phyloP scores from a whole-genome alignment of 1,140 invertebrate genomes.

The Thaumetopoea pityocampa region DNA sequence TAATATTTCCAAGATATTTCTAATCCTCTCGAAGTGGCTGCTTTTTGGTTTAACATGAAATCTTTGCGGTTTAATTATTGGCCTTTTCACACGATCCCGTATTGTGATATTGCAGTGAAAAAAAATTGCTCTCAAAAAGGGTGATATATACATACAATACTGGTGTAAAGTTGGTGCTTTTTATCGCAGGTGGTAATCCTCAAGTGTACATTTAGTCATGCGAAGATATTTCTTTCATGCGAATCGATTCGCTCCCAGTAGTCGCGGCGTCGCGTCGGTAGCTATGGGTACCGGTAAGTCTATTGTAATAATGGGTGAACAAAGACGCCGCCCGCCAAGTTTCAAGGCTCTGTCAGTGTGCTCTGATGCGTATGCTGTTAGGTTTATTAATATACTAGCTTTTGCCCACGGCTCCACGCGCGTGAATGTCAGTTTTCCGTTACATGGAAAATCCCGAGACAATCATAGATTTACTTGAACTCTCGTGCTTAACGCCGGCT shows the following conservation, averaged over 20 bases:
- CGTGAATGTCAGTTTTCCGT: too few relatives aligned
- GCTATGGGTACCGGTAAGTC: too few relatives aligned
- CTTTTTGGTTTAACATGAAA: conserved; percentile 35
- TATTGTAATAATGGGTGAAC: conserved; percentile 36
- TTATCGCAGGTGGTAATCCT: conserved; percentile 61
- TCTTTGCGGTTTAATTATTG: conserved; percentile 42
- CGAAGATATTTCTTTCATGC: conserved; percentile 38
- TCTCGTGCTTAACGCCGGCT: too few relatives aligned
- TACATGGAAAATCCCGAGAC: too few relatives aligned
- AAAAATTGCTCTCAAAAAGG: conserved; percentile 46
- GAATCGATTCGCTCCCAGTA: conserved; percentile 30
- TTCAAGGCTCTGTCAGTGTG: too few relatives aligned
- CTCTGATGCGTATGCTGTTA: too few relatives aligned
- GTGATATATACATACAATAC: conserved; percentile 14
- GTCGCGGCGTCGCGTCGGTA: too few relatives aligned
- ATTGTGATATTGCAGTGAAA: conserved; percentile 23
- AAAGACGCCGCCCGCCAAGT: conserved; percentile 46
- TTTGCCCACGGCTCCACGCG: too few relatives aligned
- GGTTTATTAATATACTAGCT: too few relatives aligned
- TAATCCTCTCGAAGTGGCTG: conserved; percentile 40
- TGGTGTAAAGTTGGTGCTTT: conserved; percentile 35
- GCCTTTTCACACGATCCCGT: conserved; percentile 24
- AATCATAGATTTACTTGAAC: too few relatives aligned
- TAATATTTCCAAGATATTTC: conserved; percentile 15
- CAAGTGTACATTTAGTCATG: conserved; percentile 59